Conservation (phyloP, 2,888 invertebrate genomes). For the Rhodophaea formosa region DNA sequence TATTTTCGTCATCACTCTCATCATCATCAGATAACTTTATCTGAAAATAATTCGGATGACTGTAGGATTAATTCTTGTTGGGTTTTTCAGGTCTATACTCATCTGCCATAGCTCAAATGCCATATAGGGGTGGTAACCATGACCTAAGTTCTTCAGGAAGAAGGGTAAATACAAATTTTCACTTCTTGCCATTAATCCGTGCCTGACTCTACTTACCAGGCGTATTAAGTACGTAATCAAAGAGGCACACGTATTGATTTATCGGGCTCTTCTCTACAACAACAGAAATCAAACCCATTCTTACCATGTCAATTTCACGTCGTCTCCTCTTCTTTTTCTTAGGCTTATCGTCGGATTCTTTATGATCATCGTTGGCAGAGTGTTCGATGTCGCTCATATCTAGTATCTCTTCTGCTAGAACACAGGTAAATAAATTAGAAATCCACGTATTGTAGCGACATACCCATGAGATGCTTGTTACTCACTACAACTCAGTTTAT, state of each 20-base stretch:
- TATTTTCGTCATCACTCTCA: constrained; percentile 70
- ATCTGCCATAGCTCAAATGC: too few species aligned
- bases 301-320: constrained; percentile 72
- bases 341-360: constrained; percentile 61
- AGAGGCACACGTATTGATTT: too few species aligned
- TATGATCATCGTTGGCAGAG: constrained; percentile 65
- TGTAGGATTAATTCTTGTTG: too few species aligned
- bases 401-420: constrained; percentile 64
- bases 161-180: too few species aligned
- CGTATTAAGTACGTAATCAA: too few species aligned
- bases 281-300: constrained; percentile 11
- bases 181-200: too few species aligned
- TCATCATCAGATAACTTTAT: constrained; percentile 72
- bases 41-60: constrained; percentile 40
- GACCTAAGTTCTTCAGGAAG: too few species aligned
- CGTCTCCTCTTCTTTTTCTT: constrained; percentile 67
- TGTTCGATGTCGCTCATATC: constrained; percentile 72
- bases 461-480: constrained; percentile 33
- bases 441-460: neutral
- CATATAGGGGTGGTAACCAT: too few species aligned
- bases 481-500: constrained; percentile 74
- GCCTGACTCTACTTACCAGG: too few species aligned
- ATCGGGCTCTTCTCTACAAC: constrained; percentile 1
- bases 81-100: too few species aligned
- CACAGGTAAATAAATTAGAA: constrained; percentile 10